Evolutionary conservation across 2,888 invertebrate genomes (phyloP).

Genomic region (Dendrolimus houi): DNA sequence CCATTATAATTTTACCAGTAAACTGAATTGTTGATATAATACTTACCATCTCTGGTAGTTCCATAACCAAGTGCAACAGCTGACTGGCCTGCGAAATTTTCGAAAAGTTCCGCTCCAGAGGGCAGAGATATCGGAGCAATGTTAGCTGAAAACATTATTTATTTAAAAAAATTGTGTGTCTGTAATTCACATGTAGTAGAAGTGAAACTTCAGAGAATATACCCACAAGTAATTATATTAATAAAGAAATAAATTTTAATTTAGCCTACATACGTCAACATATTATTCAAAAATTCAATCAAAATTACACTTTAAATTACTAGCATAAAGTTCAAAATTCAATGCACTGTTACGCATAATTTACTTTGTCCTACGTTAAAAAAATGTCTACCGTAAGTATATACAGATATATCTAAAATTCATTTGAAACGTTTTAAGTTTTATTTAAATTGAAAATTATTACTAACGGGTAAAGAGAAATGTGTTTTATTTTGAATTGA

Average conservation of each 20-base stretch:
- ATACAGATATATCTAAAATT: not conserved
- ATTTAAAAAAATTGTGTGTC: too few species aligned
- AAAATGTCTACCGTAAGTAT: not conserved
- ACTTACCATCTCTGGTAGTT: constrained; percentile 18
- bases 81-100: constrained; percentile 23
- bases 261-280: too few species aligned
- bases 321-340: not conserved
- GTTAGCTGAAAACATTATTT: constrained; percentile 12
- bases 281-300: not conserved
- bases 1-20: too few species aligned
- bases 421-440: too few species aligned
- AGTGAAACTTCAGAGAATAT: too few species aligned
- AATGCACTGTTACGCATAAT: not conserved
- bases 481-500: too few species aligned
- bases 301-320: not conserved
- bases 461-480: too few species aligned
- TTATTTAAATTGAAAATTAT: too few species aligned
- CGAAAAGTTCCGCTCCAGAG: constrained; percentile 15
- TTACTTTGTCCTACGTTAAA: not conserved
- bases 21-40: too few species aligned
- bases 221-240: too few species aligned
- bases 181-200: too few species aligned
- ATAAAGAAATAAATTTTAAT: too few species aligned
- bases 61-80: constrained; percentile 41
- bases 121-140: constrained; percentile 28